A percentile compares a stretch with the other conserved stretches of the same genome.
These are phyloP conservation scores for Nycteola revayana DNA, from an alignment of 2,888 invertebrate species.

Conservation along the genomic window DNA sequence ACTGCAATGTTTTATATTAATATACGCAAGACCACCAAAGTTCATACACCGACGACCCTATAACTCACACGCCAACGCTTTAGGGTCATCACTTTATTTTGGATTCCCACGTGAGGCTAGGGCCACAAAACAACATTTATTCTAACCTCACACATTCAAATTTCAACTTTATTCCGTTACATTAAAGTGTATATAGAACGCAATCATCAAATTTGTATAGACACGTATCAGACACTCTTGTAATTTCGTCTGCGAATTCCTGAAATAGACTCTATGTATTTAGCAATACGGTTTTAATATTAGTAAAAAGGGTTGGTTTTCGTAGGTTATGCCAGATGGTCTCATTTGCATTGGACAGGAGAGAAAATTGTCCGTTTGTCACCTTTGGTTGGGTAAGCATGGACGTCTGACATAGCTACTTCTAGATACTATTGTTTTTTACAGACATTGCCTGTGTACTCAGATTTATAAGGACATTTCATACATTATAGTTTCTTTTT, in stretches of 20 bases:
- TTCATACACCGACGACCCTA: constrained; percentile 45
- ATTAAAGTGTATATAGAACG: constrained; percentile 12
- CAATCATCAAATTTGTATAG: constrained; percentile 12
- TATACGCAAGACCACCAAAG: constrained; percentile 29
- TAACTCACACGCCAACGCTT: constrained; percentile 51
- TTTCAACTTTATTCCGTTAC: constrained; percentile 6
- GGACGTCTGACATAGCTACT: constrained; percentile 25
- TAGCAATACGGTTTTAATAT: constrained; percentile 14
- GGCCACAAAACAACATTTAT: constrained; percentile 22
- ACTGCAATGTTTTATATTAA: constrained; percentile 5
- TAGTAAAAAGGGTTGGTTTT: constrained; percentile 15
- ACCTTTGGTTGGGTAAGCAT: constrained; percentile 48
- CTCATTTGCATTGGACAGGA: constrained; percentile 66
- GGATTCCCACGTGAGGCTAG: constrained; percentile 54
- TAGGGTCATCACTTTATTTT: constrained; percentile 62
- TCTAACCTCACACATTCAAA: constrained; percentile 1
- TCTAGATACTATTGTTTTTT: constrained; percentile 9
- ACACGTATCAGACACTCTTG: constrained; percentile 8
- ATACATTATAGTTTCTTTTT: too few relatives aligned
- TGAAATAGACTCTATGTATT: constrained; percentile 15
- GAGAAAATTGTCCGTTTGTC: constrained; percentile 62
- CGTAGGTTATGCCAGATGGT: constrained; percentile 46
- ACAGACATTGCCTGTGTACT: constrained; percentile 11
- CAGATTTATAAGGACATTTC: too few relatives aligned
- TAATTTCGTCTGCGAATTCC: background rate